Evolutionary conservation across 2,797 vertebrate genomes (phyloP).

Genomic region (Podarcis siculus): DNA sequence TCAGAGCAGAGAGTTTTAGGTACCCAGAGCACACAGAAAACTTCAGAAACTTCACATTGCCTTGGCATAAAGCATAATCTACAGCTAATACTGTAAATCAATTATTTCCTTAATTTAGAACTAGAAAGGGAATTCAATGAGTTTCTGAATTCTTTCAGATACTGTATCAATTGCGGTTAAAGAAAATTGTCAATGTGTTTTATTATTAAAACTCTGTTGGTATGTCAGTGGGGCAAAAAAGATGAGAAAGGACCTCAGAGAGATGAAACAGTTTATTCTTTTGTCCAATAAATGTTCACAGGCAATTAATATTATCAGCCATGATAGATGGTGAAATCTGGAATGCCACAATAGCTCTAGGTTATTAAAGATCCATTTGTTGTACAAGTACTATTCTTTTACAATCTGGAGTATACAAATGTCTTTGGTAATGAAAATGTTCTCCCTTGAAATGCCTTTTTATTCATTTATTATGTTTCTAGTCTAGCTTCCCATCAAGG

Average conservation of each 20-base stretch:
- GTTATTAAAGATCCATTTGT: neutral
- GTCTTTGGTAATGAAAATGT: neutral
- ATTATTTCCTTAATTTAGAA: neutral
- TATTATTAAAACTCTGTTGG: neutral
- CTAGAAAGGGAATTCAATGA: neutral
- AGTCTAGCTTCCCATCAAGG: neutral
- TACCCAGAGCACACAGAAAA: constrained; percentile 24
- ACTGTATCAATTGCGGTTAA: neutral
- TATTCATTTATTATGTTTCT: neutral
- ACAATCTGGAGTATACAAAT: neutral
- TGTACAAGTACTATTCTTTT: neutral
- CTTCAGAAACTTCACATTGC: constrained; percentile 24
- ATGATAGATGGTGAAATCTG: neutral
- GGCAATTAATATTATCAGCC: neutral
- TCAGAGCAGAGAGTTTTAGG: constrained; percentile 45
- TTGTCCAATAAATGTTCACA: neutral
- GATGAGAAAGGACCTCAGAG: neutral
- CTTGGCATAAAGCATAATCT: neutral
- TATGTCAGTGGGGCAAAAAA: neutral
- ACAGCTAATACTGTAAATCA: neutral
- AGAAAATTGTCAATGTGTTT: neutral
- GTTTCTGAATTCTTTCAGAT: neutral
- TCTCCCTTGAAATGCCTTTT: neutral
- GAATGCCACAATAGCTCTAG: neutral
- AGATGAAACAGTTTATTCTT: no score